These are phyloP conservation scores for Spizaetus ornatus DNA, from an alignment of 2,113 vertebrate genomes.

Conservation along the genomic window DNA sequence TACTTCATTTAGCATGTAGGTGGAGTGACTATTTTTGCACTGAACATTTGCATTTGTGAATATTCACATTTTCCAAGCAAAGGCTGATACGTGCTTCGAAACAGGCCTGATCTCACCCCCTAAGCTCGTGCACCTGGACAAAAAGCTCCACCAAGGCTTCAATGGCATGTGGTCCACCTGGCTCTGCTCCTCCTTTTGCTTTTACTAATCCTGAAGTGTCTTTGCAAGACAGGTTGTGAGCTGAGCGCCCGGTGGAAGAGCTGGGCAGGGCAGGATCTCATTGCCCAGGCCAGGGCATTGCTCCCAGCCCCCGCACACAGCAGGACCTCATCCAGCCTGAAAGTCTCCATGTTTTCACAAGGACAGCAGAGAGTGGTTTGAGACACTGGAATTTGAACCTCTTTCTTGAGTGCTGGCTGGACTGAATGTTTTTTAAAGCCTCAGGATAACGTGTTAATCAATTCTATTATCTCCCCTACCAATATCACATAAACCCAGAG, in stretches of 20 bases:
- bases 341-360: rapidly evolving
- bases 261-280: neutral
- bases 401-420: neutral
- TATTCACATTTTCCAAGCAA: constrained; percentile 28
- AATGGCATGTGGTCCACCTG: neutral
- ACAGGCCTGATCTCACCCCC: neutral
- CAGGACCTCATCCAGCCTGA: neutral
- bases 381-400: neutral
- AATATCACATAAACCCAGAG: neutral
- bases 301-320: too few relatives aligned
- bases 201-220: neutral
- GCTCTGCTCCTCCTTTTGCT: neutral
- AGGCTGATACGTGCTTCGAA: neutral
- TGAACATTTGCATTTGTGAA: constrained; percentile 56
- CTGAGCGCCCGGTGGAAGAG: rapidly evolving
- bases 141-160: neutral
- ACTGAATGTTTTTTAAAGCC: neutral
- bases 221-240: neutral
- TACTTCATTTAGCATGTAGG: constrained; percentile 9
- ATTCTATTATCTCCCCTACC: neutral
- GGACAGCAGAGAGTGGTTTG: neutral
- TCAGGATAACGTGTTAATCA: neutral
- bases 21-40: constrained; percentile 49
- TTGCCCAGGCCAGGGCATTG: neutral
- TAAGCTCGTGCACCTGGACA: neutral